Percentiles rank a stretch among this genome's conserved stretches.
Conservation (phyloP, 2,888 invertebrate species). For the Drepana falcataria region DNA sequence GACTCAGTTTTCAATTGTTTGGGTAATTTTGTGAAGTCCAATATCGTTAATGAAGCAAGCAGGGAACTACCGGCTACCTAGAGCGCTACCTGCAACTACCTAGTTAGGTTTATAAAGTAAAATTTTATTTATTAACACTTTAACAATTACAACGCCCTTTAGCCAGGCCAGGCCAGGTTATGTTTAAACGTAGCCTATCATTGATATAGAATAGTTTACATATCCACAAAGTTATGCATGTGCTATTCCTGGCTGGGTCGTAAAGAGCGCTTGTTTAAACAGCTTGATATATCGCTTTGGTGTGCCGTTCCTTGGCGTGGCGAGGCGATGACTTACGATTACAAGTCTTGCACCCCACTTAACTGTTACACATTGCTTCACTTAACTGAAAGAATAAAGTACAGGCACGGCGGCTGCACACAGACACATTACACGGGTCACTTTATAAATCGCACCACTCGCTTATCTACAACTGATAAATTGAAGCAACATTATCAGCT, state of each 20-base stretch:
- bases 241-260: constrained; percentile 16
- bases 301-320: constrained; percentile 34
- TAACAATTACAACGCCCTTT: not conserved
- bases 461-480: constrained; percentile 33
- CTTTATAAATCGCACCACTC: constrained; percentile 32
- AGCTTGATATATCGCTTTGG: constrained; percentile 45
- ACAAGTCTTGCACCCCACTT: constrained; percentile 52
- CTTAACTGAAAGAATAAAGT: constrained; percentile 61
- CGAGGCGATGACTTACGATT: constrained; percentile 58
- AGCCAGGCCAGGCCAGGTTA: not conserved
- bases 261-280: constrained; percentile 44
- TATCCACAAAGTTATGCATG: constrained; percentile 8
- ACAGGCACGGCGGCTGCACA: constrained; percentile 29
- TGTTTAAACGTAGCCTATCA: not conserved
- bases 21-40: too few relatives aligned
- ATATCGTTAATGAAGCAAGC: too few relatives aligned
- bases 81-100: too few relatives aligned
- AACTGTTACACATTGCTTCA: constrained; percentile 62
- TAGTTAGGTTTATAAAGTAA: too few relatives aligned
- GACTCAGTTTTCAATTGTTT: too few relatives aligned
- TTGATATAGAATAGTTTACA: not conserved
- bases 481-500: constrained; percentile 11
- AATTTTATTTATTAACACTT: not conserved
- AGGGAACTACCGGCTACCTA: too few relatives aligned
- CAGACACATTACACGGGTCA: constrained; percentile 36